Evolutionary conservation across 2,888 invertebrate species (phyloP).

Genomic region (Catocala nupta): DNA sequence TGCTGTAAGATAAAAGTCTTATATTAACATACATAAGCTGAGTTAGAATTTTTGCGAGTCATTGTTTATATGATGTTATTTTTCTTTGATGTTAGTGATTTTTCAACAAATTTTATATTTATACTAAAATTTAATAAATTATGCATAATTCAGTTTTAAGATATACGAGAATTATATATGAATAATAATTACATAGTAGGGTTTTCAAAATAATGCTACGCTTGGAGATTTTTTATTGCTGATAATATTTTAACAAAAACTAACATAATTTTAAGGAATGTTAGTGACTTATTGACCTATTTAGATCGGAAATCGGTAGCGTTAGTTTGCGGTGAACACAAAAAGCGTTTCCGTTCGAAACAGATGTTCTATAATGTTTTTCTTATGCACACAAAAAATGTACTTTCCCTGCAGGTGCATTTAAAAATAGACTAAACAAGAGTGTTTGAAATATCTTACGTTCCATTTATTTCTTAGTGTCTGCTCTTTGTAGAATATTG

Average conservation of each 20-base stretch:
- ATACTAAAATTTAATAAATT: background rate
- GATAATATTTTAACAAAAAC: background rate
- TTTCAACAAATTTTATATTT: background rate
- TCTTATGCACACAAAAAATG: slow-evolving; percentile 54
- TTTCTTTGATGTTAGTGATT: background rate
- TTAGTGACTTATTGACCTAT: slow-evolving; percentile 74
- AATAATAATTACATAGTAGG: too few relatives aligned
- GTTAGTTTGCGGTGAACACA: slow-evolving; percentile 69
- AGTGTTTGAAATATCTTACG: slow-evolving; percentile 19
- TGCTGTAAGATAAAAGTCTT: too few relatives aligned
- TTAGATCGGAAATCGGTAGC: slow-evolving; percentile 77
- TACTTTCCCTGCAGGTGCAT: slow-evolving; percentile 63
- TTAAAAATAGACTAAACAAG: slow-evolving; percentile 45
- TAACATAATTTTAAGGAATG: slow-evolving; percentile 18
- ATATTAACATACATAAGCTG: too few relatives aligned
- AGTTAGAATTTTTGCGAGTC: too few relatives aligned
- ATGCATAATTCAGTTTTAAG: too few relatives aligned
- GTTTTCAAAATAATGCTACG: too few relatives aligned
- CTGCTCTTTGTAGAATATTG: too few relatives aligned
- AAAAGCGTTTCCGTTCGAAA: slow-evolving; percentile 76
- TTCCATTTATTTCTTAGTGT: slow-evolving; percentile 6
- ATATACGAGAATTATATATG: too few relatives aligned
- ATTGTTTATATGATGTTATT: too few relatives aligned
- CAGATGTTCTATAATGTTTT: slow-evolving; percentile 70
- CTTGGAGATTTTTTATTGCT: too few relatives aligned